Conservation (phyloP, 1,140 invertebrate genomes). For the Leptopilina boulardi region DNA sequence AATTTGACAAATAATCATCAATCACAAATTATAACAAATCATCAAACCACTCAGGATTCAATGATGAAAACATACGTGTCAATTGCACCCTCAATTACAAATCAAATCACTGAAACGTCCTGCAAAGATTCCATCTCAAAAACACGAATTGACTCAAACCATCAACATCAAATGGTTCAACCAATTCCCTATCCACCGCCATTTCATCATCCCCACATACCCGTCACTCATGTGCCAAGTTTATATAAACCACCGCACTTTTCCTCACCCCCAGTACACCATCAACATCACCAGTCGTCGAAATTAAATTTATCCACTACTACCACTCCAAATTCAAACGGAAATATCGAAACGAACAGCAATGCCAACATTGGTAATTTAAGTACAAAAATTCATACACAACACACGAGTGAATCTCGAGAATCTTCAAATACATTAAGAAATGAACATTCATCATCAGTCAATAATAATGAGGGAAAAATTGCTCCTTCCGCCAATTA, state of each 20-base stretch:
- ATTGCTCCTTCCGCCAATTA: not conserved
- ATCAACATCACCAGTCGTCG: conserved; percentile 46
- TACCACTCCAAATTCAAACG: conserved; percentile 31
- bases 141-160: conserved; percentile 46
- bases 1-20: conserved; percentile 60
- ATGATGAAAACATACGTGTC: conserved; percentile 27
- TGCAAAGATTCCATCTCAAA: conserved; percentile 43
- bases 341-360: conserved; percentile 36
- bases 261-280: conserved; percentile 47
- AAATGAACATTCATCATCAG: conserved; percentile 28
- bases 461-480: conserved; percentile 16
- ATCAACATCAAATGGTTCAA: conserved; percentile 46
- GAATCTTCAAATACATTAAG: not conserved
- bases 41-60: conserved; percentile 59
- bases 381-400: conserved; percentile 3
- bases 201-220: conserved; percentile 65
- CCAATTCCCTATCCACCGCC: conserved; percentile 54
- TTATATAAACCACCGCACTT: conserved; percentile 67
- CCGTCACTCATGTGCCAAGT: conserved; percentile 64
- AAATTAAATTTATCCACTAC: conserved; percentile 51
- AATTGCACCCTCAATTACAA: not conserved
- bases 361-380: conserved; percentile 29
- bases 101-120: conserved; percentile 41
- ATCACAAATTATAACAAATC: conserved; percentile 35
- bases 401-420: conserved; percentile 40